Evolutionary conservation across 2,113 vertebrate genomes (phyloP).

Genomic region (Saiga tatarica): DNA sequence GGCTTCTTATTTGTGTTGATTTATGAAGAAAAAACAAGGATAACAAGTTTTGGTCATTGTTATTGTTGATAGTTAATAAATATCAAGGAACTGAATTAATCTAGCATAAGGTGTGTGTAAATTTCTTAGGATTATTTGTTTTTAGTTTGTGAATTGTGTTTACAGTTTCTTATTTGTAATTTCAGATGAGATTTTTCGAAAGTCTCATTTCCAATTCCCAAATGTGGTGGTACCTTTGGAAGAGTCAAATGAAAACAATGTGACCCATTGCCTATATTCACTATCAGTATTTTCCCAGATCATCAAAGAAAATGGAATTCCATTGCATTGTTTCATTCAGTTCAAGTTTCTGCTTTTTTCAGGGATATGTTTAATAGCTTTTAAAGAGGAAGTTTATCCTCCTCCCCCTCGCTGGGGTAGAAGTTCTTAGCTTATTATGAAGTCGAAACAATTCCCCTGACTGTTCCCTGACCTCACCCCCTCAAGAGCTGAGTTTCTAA

Average conservation of each 20-base stretch:
- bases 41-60: background rate
- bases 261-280: background rate
- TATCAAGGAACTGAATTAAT: conserved; percentile 26
- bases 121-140: background rate
- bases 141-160: background rate
- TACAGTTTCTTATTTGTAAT: background rate
- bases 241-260: background rate
- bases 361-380: conserved; percentile 13
- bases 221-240: background rate
- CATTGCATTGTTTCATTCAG: background rate
- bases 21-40: background rate
- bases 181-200: background rate
- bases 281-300: background rate
- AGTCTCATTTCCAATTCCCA: background rate
- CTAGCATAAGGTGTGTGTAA: background rate
- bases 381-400: conserved; percentile 52
- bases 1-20: background rate
- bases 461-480: conserved; percentile 34
- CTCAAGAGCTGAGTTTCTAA: conserved; percentile 28
- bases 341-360: conserved; percentile 26
- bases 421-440: conserved; percentile 41
- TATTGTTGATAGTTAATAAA: background rate
- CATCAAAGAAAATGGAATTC: background rate
- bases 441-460: conserved; percentile 8
- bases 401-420: conserved; percentile 1